These are phyloP conservation scores for Meteorus colon DNA, from an alignment of 2,888 invertebrate genomes.

Conservation along the genomic window DNA sequence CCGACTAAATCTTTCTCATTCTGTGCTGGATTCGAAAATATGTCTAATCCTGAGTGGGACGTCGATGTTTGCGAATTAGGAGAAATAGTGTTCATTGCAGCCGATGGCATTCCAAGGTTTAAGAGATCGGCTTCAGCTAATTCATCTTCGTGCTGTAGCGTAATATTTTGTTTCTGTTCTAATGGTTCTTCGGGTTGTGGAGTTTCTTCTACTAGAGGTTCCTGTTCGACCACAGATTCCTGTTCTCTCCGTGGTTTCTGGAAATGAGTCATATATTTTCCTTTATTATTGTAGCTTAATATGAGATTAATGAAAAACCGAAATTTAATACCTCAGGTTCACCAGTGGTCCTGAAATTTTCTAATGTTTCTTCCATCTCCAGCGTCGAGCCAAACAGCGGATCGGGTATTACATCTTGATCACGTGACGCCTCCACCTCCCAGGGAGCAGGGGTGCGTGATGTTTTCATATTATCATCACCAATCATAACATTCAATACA, in stretches of 20 bases:
- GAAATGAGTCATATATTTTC: background rate
- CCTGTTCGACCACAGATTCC: constrained; percentile 33
- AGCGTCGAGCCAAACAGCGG: constrained; percentile 84
- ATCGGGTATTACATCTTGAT: constrained; percentile 75
- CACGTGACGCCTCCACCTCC: constrained; percentile 80
- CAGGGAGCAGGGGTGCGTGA: constrained; percentile 84
- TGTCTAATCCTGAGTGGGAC: constrained; percentile 62
- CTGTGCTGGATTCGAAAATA: constrained; percentile 64
- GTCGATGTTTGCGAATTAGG: constrained; percentile 47
- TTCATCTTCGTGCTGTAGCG: constrained; percentile 14
- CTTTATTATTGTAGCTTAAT: background rate
- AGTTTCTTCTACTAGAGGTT: constrained; percentile 39
- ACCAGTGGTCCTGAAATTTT: constrained; percentile 78
- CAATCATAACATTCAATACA: constrained; percentile 82
- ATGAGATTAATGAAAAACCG: background rate
- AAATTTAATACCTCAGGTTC: constrained; percentile 2
- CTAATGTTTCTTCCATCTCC: constrained; percentile 88
- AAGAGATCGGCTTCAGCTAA: constrained; percentile 69
- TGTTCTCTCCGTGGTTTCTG: background rate
- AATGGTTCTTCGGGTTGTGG: constrained; percentile 29
- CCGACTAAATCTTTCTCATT: constrained; percentile 66
- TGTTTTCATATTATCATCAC: constrained; percentile 80
- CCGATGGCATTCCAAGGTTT: constrained; percentile 64
- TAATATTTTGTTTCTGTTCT: constrained; percentile 2
- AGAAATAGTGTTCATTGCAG: constrained; percentile 35